These are phyloP conservation scores for Limnephilus marmoratus DNA, from an alignment of 2,888 invertebrate genomes.

Conservation along the genomic window DNA sequence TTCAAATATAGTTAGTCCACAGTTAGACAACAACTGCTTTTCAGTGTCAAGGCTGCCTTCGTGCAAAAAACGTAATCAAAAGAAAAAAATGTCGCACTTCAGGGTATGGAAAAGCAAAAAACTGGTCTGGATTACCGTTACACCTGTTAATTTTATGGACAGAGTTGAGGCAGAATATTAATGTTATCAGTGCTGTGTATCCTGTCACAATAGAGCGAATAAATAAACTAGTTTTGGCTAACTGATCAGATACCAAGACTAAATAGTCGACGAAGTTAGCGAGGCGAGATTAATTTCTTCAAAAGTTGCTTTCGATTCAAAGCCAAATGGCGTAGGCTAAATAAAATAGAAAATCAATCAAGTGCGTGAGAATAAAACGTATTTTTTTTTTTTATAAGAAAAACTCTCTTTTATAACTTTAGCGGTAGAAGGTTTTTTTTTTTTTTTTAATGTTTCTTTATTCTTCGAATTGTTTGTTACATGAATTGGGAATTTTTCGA, in stretches of 20 bases:
- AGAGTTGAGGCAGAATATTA: not conserved
- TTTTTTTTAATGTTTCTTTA: too few species aligned
- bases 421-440: too few species aligned
- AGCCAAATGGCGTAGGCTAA: not conserved
- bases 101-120: not conserved
- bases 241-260: not conserved
- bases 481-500: too few species aligned
- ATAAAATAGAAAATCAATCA: not conserved
- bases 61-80: conserved; percentile 29
- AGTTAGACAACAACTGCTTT: not conserved
- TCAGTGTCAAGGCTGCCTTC: conserved; percentile 16
- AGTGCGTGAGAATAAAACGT: too few species aligned
- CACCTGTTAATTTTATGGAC: not conserved
- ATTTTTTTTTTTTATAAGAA: too few species aligned
- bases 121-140: not conserved
- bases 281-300: not conserved
- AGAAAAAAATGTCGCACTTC: conserved; percentile 36
- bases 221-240: conserved; percentile 6
- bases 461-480: too few species aligned
- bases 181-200: not conserved
- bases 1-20: not conserved
- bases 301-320: not conserved
- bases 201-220: conserved; percentile 5
- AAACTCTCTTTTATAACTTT: too few species aligned
- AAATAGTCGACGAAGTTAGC: not conserved